Percentiles rank a stretch among this genome's conserved stretches.
Conservation (phyloP, 2,113 vertebrate species). For the Rattus rattus region DNA sequence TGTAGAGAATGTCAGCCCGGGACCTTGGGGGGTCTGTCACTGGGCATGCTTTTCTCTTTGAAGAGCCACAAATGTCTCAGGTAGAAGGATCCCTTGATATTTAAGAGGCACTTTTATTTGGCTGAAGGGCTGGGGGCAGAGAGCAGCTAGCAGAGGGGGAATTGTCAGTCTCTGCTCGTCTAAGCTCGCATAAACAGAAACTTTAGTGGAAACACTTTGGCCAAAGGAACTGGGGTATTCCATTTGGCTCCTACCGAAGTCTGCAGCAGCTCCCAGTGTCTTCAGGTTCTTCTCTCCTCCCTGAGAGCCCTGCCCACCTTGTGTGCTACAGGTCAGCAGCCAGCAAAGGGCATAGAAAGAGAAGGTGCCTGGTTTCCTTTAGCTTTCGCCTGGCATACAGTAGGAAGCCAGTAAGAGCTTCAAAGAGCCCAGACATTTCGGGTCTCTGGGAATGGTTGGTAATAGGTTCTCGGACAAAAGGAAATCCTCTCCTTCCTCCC, state of each 20-base stretch:
- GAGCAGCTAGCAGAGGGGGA: neutral
- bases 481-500: neutral
- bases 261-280: neutral
- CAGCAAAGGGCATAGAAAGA: neutral
- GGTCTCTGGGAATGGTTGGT: neutral
- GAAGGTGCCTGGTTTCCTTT: neutral
- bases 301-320: neutral
- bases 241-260: neutral
- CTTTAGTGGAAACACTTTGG: neutral
- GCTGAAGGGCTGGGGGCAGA: neutral
- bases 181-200: no score
- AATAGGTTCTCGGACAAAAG: constrained; percentile 16
- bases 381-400: neutral
- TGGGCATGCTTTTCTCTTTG: neutral
- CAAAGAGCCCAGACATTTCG: neutral
- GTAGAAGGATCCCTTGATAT: constrained; percentile 51
- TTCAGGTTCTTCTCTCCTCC: neutral
- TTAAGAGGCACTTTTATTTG: constrained; percentile 58
- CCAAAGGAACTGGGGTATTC: neutral
- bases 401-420: neutral
- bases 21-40: constrained; percentile 4
- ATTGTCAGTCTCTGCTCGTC: neutral
- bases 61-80: neutral
- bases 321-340: neutral
- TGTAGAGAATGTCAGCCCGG: neutral